Base-by-base conservation (phyloP, 2,888 invertebrate genomes). In the Argyresthia goedartella region DNA sequence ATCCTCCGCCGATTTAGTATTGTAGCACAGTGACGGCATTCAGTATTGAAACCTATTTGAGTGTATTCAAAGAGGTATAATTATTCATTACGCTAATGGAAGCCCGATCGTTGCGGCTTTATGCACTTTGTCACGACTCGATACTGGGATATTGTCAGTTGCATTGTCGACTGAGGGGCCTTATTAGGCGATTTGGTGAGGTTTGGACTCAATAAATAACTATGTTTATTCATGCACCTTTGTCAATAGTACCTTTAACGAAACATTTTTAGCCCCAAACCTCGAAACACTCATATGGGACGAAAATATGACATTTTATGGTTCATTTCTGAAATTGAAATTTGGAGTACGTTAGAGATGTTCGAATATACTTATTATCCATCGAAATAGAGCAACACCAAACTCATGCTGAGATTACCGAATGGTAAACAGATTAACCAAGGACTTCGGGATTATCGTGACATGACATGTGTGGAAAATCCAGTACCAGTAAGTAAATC, bases 81-180 rank as follows among this genome's bases (percentile, higher is more conserved):
- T 81, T 78, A 25, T 25, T 25, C 71, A 77, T 76, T 76, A 80
- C 62, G 59, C 65, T 79, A 81, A 81, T 81, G 76, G 76, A 73
- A 68, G 65, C 69, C 60, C 64, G 65, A 76, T 76, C 67, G 66
- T 57, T 59, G 61, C 58, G 25, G 25, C 59, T 66, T 69, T 70
- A 66, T 68, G 61, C 64, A 63, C 65, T 67, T 68, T 76, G 73
- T 78, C 80, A 81, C 73, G 79, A 78, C 61, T 66, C 55, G 54
- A 64, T 66, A 63, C 59, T 63, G 60, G 59, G 58, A 61, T 50
- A 50, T 53, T 52, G 48, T 25, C 50, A n/a, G 52, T 46, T 45
- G 51, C 47, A 16, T 10, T 47, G 14, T 45, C 39, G 8, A 50
- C 43, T 48, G 15, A 25, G 44, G 41, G 49, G 45, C 13, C 34